Percentiles rank a stretch among this genome's conserved stretches.
These are phyloP conservation scores for Physocephala rufipes DNA, from an alignment of 2,888 invertebrate species.

Conservation along the genomic window DNA sequence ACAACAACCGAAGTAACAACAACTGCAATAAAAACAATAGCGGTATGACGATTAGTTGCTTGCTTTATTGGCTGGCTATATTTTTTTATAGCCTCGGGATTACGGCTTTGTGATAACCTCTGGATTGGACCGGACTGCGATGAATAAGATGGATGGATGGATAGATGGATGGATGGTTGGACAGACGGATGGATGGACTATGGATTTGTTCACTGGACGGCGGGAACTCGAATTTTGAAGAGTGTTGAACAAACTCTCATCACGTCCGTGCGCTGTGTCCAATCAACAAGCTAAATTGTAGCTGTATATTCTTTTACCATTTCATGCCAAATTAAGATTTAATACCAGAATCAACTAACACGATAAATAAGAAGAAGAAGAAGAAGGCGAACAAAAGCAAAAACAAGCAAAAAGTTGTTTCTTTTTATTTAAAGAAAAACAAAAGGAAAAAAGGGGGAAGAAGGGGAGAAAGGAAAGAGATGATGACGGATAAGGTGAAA, in stretches of 20 bases:
- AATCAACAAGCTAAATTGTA: slow-evolving; percentile 24
- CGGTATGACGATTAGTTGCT: background rate
- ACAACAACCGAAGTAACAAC: too few species aligned
- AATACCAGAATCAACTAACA: background rate
- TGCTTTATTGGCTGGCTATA: background rate
- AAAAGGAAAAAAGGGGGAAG: background rate
- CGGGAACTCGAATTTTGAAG: background rate
- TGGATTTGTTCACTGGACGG: too few species aligned
- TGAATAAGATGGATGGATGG: too few species aligned
- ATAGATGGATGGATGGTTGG: too few species aligned
- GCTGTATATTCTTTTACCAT: slow-evolving; percentile 23
- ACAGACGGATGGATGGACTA: too few species aligned
- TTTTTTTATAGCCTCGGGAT: background rate
- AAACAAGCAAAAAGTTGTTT: too few species aligned
- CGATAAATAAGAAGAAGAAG: background rate
- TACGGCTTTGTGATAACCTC: background rate
- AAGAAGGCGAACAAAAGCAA: background rate
- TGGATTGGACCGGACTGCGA: too few species aligned
- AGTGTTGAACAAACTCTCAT: slow-evolving; percentile 17
- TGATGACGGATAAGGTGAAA: too few species aligned
- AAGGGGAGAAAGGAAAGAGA: background rate
- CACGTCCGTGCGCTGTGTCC: slow-evolving; percentile 20
- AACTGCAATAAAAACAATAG: too few species aligned
- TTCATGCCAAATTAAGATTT: slow-evolving; percentile 15
- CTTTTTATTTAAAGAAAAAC: too few species aligned